A percentile compares a stretch with the other conserved stretches of the same genome.
Conservation (phyloP, 1,140 invertebrate genomes). For the Gryllus bimaculatus region DNA sequence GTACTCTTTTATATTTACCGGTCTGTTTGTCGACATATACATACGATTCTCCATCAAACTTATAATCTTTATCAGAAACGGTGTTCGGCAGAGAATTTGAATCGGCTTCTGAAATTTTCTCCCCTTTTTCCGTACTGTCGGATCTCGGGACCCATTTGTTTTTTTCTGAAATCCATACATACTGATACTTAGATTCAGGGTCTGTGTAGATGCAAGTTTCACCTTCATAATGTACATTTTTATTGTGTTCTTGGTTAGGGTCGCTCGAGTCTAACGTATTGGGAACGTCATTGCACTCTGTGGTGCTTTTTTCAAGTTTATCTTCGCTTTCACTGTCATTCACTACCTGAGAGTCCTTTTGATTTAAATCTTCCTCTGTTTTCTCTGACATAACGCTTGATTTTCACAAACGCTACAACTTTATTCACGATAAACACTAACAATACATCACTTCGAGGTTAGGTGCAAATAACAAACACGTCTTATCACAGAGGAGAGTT, state of each 20-base stretch:
- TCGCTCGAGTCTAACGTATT: background rate
- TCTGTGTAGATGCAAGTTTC: constrained; percentile 64
- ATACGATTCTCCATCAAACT: constrained; percentile 43
- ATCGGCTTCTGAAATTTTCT: constrained; percentile 22
- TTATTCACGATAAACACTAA: no score
- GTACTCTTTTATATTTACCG: constrained; percentile 26
- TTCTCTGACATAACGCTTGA: no score
- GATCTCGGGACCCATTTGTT: constrained; percentile 43
- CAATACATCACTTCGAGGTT: no score
- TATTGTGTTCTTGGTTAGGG: constrained; percentile 28
- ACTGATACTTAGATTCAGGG: constrained; percentile 52
- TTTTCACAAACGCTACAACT: no score
- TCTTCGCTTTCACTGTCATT: no score
- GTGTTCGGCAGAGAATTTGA: constrained; percentile 13
- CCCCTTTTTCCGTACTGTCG: constrained; percentile 23
- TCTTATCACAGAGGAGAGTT: no score
- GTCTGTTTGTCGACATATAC: constrained; percentile 38
- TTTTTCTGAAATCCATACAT: constrained; percentile 51
- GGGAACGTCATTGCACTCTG: background rate
- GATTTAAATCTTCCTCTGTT: no score
- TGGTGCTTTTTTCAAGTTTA: no score
- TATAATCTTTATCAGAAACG: constrained; percentile 30
- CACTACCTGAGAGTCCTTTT: no score
- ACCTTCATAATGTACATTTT: constrained; percentile 54
- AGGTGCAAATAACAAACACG: no score